Evolutionary conservation across 2,888 invertebrate genomes (phyloP).

Genomic region (Epinotia nisella): DNA sequence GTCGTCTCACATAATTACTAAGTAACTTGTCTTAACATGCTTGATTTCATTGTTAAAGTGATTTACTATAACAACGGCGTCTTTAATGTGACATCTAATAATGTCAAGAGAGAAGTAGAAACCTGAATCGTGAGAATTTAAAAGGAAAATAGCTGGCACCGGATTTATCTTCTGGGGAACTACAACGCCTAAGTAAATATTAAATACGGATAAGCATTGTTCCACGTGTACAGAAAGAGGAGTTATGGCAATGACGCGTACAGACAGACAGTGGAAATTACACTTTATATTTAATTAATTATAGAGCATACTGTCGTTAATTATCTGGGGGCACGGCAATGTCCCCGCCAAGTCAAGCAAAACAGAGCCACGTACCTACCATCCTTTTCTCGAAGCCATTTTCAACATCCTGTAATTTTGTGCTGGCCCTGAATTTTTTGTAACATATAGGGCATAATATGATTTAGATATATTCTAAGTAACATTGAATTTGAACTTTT

Average conservation of each 20-base stretch:
- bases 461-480: too few species aligned
- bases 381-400: too few species aligned
- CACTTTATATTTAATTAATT: slow-evolving; percentile 3
- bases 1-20: slow-evolving; percentile 12
- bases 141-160: slow-evolving; percentile 38
- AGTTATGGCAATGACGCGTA: slow-evolving; percentile 14
- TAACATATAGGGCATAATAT: too few species aligned
- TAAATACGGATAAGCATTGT: slow-evolving; percentile 34
- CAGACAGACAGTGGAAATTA: slow-evolving; percentile 5
- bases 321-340: too few species aligned
- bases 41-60: slow-evolving; percentile 17
- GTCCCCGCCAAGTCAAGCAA: too few species aligned
- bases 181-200: slow-evolving; percentile 39
- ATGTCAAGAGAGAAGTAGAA: slow-evolving; percentile 32
- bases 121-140: slow-evolving; percentile 38
- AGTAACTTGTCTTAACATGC: slow-evolving; percentile 19
- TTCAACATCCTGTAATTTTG: too few species aligned
- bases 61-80: slow-evolving; percentile 17
- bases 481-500: too few species aligned
- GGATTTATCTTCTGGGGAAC: slow-evolving; percentile 34
- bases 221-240: slow-evolving; percentile 8
- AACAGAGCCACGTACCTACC: too few species aligned
- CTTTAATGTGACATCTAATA: slow-evolving; percentile 31
- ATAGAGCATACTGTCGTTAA: background rate
- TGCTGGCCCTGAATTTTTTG: too few species aligned